A percentile compares a stretch with the other conserved stretches of the same genome.
Evolutionary conservation across 37 sponge, comb jelly and placozoan species (phyloP).

Genomic region (Spongilla lacustris): DNA sequence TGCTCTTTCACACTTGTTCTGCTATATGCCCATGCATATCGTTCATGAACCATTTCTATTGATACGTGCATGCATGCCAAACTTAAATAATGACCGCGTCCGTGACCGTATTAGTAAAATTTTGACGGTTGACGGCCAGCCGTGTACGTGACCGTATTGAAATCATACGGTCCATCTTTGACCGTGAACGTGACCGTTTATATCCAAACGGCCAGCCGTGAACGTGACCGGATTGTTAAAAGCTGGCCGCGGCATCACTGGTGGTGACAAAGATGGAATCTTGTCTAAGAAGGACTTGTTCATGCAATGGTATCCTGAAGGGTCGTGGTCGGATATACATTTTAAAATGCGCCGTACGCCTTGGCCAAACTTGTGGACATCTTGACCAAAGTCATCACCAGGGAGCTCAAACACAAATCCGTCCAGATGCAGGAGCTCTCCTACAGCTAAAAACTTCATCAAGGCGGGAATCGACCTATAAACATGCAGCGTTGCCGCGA

Average conservation of each 20-base stretch:
- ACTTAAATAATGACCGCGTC: background rate
- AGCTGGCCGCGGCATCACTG: no score
- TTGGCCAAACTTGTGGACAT: constrained; percentile 61
- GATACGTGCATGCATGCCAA: no score
- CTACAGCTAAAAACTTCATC: constrained; percentile 71
- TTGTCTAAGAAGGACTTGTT: constrained; percentile 65
- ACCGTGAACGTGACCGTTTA: no score
- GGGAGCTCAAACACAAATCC: constrained; percentile 88
- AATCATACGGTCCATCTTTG: no score
- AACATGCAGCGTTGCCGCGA: background rate
- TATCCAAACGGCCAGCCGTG: no score
- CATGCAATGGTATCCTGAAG: constrained; percentile 78
- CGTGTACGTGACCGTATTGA: no score
- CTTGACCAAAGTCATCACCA: constrained; percentile 58
- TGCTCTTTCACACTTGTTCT: no score
- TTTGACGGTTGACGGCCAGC: no score
- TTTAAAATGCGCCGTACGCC: constrained; percentile 70
- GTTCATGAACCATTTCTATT: no score
- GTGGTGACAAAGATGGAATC: background rate
- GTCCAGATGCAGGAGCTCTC: constrained; percentile 54
- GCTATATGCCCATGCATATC: no score
- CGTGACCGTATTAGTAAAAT: no score
- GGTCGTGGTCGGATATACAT: constrained; percentile 75
- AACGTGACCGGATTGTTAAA: background rate
- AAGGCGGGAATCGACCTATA: constrained; percentile 74